These are phyloP conservation scores for Oreochromis aureus DNA, from an alignment of 2,113 vertebrate species.

Conservation along the genomic window DNA sequence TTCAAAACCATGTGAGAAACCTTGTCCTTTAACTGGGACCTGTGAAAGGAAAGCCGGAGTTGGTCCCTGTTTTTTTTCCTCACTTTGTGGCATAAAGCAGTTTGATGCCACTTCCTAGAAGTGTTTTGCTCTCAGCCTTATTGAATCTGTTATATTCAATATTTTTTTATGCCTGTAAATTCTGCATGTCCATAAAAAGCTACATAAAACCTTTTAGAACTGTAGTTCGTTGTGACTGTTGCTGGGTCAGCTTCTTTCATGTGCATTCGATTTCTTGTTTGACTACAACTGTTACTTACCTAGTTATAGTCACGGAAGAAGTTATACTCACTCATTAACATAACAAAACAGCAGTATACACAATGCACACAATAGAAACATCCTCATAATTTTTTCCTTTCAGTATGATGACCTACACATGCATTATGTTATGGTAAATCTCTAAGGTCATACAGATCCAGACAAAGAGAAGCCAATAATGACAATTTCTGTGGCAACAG, in stretches of 20 bases:
- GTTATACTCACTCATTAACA: not conserved
- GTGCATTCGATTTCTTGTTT: not conserved
- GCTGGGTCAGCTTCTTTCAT: not conserved
- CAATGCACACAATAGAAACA: not conserved
- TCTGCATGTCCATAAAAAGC: not conserved
- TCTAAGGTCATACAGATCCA: not conserved
- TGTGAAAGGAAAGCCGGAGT: not conserved
- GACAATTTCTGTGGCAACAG: not conserved
- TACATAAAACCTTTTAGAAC: not conserved
- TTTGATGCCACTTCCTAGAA: not conserved
- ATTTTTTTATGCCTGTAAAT: not conserved
- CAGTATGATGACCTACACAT: not conserved
- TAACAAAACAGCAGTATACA: not conserved
- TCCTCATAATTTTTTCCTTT: fast-evolving
- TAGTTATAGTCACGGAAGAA: not conserved
- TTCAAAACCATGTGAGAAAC: fast-evolving
- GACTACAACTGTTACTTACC: not conserved
- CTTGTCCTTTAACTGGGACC: not conserved
- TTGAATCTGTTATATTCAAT: not conserved
- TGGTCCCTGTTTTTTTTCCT: not conserved
- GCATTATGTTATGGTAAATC: not conserved
- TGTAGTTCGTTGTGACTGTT: not conserved
- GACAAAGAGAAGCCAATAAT: not conserved
- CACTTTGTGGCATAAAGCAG: not conserved
- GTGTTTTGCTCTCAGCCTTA: not conserved